These are phyloP conservation scores for Drosophila cardini DNA, from an alignment of 1,140 invertebrate genomes.

Conservation along the genomic window DNA sequence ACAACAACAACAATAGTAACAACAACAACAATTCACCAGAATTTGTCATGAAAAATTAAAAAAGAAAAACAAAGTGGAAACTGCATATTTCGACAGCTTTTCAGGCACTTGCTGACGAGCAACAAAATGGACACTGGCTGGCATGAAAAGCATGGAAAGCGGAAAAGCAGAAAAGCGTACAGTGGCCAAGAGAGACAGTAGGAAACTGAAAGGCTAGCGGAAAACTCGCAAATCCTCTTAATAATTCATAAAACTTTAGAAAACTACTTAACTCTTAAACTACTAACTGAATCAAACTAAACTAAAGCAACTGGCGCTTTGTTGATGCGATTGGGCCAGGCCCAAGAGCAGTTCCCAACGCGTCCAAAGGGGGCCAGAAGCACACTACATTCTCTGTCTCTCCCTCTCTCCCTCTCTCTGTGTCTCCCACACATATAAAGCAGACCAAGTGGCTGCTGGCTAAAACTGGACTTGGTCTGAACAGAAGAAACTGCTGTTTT, in stretches of 20 bases:
- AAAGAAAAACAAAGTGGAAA: slow-evolving; percentile 41
- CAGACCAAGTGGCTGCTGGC: slow-evolving; percentile 42
- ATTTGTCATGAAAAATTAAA: slow-evolving; percentile 74
- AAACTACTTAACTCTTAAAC: slow-evolving; percentile 83
- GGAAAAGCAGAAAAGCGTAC: neutral
- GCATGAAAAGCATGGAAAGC: slow-evolving; percentile 5
- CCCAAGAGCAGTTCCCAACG: neutral
- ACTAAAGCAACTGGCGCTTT: slow-evolving; percentile 59
- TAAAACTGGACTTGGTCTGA: neutral
- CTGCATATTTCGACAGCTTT: slow-evolving; percentile 82
- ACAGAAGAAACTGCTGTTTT: slow-evolving; percentile 40
- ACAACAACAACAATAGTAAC: slow-evolving; percentile 33
- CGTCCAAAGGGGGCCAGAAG: neutral
- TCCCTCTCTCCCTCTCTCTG: too few species aligned
- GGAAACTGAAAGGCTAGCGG: slow-evolving; percentile 74
- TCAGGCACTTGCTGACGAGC: slow-evolving; percentile 72
- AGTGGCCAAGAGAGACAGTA: neutral
- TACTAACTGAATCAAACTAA: slow-evolving; percentile 83
- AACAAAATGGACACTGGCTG: slow-evolving; percentile 36
- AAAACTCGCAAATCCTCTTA: slow-evolving; percentile 82
- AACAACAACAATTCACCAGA: slow-evolving; percentile 42
- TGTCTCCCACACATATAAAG: slow-evolving; percentile 6
- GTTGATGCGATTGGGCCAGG: slow-evolving; percentile 22
- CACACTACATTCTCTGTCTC: neutral
- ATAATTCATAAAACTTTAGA: slow-evolving; percentile 82